Percentiles rank a stretch among this genome's conserved stretches.
phyloP scores from a whole-genome alignment of 2,888 invertebrate genomes.

The Heliconius ethilla region DNA sequence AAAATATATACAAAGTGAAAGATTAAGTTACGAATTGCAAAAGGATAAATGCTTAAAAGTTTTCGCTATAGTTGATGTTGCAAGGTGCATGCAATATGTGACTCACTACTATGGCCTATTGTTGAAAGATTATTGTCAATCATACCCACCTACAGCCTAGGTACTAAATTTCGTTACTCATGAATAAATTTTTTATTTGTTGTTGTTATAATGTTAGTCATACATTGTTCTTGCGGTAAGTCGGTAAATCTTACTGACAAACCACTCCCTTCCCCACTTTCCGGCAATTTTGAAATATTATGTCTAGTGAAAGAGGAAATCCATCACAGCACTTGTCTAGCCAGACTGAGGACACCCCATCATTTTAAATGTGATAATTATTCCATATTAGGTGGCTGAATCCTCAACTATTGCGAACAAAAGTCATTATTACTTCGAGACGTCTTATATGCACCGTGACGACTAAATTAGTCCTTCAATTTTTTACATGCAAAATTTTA shows the following conservation, averaged over 20 bases:
- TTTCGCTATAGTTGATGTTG: slow-evolving; percentile 34
- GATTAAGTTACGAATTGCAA: slow-evolving; percentile 25
- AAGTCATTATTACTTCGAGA: neutral
- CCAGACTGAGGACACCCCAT: slow-evolving; percentile 2
- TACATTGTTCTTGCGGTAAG: neutral
- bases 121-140: neutral
- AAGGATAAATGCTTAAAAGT: slow-evolving; percentile 29
- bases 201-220: slow-evolving; percentile 7
- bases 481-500: too few relatives aligned
- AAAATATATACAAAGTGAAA: neutral
- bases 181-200: neutral
- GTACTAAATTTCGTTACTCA: neutral
- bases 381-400: neutral
- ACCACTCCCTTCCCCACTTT: neutral
- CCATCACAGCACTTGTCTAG: slow-evolving; percentile 17
- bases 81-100: slow-evolving; percentile 41
- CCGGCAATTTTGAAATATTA: slow-evolving; percentile 13
- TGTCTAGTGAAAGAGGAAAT: slow-evolving; percentile 16
- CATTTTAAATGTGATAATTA: slow-evolving; percentile 4
- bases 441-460: neutral
- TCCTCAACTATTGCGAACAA: neutral
- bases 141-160: neutral
- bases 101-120: slow-evolving; percentile 33
- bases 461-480: neutral
- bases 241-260: slow-evolving; percentile 1